Evolutionary conservation across 35 echinoderm and acorn worm species (phyloP).

Genomic region (Ptychodera flava): DNA sequence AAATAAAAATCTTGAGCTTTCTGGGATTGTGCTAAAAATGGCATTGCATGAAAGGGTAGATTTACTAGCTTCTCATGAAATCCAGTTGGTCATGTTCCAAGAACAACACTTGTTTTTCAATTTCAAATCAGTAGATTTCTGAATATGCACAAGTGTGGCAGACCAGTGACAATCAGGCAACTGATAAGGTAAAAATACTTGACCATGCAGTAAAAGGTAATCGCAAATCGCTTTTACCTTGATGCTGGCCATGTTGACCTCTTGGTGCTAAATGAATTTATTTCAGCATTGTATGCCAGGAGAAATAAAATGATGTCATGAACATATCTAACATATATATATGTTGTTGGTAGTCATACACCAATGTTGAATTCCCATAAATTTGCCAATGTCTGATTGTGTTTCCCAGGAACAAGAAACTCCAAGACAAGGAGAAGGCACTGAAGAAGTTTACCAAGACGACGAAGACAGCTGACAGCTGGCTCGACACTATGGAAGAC

Average conservation of each 20-base stretch:
- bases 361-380: too few relatives aligned
- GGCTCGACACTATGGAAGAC: slow-evolving; percentile 71
- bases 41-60: neutral
- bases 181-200: neutral
- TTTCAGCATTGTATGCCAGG: neutral
- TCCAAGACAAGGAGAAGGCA: slow-evolving; percentile 57
- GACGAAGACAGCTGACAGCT: slow-evolving; percentile 54
- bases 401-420: slow-evolving; percentile 85
- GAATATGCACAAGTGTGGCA: too few relatives aligned
- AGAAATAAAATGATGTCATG: neutral
- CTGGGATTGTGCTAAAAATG: neutral
- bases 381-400: slow-evolving; percentile 6
- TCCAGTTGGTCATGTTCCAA: neutral
- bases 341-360: too few relatives aligned
- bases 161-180: neutral
- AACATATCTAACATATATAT: too few relatives aligned
- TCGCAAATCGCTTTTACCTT: neutral
- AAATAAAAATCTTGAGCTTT: neutral
- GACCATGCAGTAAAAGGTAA: neutral
- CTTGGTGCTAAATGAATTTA: neutral
- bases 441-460: slow-evolving; percentile 58
- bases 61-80: neutral
- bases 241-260: neutral
- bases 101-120: neutral
- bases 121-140: too few relatives aligned